phyloP scores from a whole-genome alignment of 2,113 vertebrate species.

The Mola mola region DNA sequence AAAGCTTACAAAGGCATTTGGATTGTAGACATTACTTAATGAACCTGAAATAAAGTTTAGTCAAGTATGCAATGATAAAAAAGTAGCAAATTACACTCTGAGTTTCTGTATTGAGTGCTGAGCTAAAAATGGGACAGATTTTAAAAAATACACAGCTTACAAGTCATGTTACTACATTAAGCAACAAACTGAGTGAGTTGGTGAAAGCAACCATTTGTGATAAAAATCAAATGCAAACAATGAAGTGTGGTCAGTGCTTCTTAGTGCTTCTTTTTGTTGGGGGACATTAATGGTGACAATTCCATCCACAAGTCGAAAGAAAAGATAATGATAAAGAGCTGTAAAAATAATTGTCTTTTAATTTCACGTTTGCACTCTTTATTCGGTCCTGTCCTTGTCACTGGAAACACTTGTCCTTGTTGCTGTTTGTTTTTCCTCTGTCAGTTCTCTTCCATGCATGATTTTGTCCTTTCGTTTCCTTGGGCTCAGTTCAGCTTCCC shows the following conservation, averaged over 20 bases:
- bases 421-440: background rate
- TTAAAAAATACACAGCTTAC: background rate
- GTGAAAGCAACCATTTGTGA: constrained; percentile 20
- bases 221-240: constrained; percentile 17
- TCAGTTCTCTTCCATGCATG: constrained; percentile 23
- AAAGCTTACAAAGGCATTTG: constrained; percentile 56
- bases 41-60: constrained; percentile 43
- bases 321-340: constrained; percentile 47
- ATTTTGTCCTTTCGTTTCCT: constrained; percentile 12
- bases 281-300: constrained; percentile 32
- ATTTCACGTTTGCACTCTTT: constrained; percentile 42
- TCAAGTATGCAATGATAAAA: constrained; percentile 50
- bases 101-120: background rate
- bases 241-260: constrained; percentile 51
- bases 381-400: background rate
- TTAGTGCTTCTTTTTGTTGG: constrained; percentile 47
- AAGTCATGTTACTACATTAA: background rate
- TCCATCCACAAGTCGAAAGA: constrained; percentile 47
- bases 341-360: constrained; percentile 68
- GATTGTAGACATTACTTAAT: constrained; percentile 38
- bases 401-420: constrained; percentile 12
- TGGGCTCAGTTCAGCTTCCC: too few species aligned
- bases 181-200: background rate
- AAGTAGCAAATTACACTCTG: constrained; percentile 45
- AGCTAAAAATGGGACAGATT: too few species aligned